These are phyloP conservation scores for Acleris holmiana DNA, from an alignment of 2,888 invertebrate species.

Conservation along the genomic window DNA sequence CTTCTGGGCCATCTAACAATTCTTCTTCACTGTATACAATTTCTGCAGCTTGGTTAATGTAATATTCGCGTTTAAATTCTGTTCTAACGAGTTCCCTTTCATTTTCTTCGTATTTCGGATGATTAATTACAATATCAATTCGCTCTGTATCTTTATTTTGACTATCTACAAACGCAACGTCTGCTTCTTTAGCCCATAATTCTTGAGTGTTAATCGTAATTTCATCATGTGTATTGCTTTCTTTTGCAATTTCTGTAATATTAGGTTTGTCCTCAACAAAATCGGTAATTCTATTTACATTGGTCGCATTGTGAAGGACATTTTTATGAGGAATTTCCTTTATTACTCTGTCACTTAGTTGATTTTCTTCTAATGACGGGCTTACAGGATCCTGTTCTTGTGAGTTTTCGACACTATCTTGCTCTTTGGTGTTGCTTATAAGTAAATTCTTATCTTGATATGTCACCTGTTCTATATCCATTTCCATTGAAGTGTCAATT, in stretches of 20 bases:
- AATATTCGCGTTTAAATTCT: neutral
- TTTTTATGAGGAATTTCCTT: too few species aligned
- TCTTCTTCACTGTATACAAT: conserved; percentile 20
- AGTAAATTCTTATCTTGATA: neutral
- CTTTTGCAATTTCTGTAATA: too few species aligned
- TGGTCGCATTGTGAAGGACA: too few species aligned
- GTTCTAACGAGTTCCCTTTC: too few species aligned
- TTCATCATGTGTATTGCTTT: too few species aligned
- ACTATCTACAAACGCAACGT: too few species aligned
- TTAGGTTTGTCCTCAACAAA: too few species aligned
- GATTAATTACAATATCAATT: neutral
- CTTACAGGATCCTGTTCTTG: neutral
- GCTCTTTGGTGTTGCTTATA: conserved; percentile 1
- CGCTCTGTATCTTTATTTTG: too few species aligned
- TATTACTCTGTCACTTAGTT: too few species aligned
- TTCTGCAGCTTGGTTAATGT: neutral
- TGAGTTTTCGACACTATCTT: neutral
- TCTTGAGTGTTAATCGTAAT: neutral
- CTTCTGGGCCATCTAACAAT: neutral
- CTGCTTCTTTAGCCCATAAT: neutral
- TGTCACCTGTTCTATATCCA: neutral
- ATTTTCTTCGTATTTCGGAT: too few species aligned
- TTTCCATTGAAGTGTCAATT: neutral
- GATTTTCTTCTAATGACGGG: too few species aligned
- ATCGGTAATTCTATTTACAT: too few species aligned